Base-by-base conservation (phyloP, 1,140 invertebrate genomes). In the Papilio glaucus region DNA sequence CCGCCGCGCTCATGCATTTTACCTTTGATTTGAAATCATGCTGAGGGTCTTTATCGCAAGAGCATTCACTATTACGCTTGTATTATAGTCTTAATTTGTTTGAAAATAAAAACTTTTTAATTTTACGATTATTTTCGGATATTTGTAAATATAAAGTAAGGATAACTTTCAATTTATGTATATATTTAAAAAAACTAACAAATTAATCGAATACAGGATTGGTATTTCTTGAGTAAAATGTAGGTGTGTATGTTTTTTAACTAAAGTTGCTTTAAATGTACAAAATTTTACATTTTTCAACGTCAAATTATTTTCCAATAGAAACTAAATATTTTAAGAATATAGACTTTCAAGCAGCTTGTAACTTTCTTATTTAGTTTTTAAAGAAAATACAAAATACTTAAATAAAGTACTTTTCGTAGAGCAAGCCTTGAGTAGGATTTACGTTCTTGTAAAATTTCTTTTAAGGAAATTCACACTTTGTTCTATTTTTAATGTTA, bases 11-110 rank as follows among this genome's bases (percentile, higher is more conserved):
- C 24, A 33, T 15, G 29, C 26, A 33, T 61, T 62, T 62, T 26
- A 33, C 24, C 60, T 62, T 62, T 62, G 60, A 61, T 61, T 61
- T 61, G 8, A 62, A 62, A 62, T 37, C 60, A n/a, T 13, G 26
- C 12, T 62, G n/a, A 62, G 60, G 3, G 60, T 29, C 60, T 38
- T 62, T 21, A 38, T 33, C 12, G 29, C 26, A 18, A 62, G 33
- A 38, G 60, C 57, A 61, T 61, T 61, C 29, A 8, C 33, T 62
- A 18, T 33, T 62, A 33, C 13, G 60, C 60, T n/a, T 61, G 13
- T 60, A 29, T 60, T 60, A 21, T n/a, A n/a, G n/a, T n/a, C n/a
- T n/a, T n/a, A n/a, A n/a, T n/a, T n/a, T n/a, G n/a, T n/a, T n/a
- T n/a, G n/a, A n/a, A n/a, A n/a, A n/a, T n/a, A n/a, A n/a, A n/a